A percentile compares a stretch with the other conserved stretches of the same genome.
phyloP scores from a whole-genome alignment of 2,888 invertebrate species.

The Globia sparganii region DNA sequence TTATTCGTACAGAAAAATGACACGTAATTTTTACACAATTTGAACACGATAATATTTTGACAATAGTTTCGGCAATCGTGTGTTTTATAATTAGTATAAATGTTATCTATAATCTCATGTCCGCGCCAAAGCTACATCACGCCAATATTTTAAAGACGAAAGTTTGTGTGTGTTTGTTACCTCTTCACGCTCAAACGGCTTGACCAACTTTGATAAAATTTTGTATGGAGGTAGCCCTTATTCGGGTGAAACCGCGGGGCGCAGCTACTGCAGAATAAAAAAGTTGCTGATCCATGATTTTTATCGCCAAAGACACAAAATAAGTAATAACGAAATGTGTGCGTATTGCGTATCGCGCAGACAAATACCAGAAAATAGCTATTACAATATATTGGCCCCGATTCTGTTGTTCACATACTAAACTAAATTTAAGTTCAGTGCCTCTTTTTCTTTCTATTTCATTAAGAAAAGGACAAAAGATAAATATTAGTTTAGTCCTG shows the following conservation, averaged over 20 bases:
- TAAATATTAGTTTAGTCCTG: too few species aligned
- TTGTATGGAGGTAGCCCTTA: too few species aligned
- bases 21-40: neutral
- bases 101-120: neutral
- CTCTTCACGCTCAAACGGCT: too few species aligned
- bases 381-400: slow-evolving; percentile 8
- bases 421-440: too few species aligned
- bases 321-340: neutral
- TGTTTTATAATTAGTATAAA: neutral
- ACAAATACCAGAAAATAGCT: slow-evolving; percentile 37
- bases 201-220: too few species aligned
- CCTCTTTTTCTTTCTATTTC: too few species aligned
- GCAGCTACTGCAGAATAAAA: slow-evolving; percentile 3
- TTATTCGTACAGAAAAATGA: neutral
- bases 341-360: neutral
- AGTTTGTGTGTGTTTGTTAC: too few species aligned
- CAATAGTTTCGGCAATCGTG: neutral
- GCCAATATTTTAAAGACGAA: too few species aligned
- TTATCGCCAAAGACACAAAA: slow-evolving; percentile 3
- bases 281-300: slow-evolving; percentile 9
- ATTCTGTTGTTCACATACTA: too few species aligned
- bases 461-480: too few species aligned
- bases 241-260: too few species aligned
- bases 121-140: neutral
- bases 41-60: neutral